phyloP scores from a whole-genome alignment of 2,888 invertebrate species.

The Coecobrya sp. region DNA sequence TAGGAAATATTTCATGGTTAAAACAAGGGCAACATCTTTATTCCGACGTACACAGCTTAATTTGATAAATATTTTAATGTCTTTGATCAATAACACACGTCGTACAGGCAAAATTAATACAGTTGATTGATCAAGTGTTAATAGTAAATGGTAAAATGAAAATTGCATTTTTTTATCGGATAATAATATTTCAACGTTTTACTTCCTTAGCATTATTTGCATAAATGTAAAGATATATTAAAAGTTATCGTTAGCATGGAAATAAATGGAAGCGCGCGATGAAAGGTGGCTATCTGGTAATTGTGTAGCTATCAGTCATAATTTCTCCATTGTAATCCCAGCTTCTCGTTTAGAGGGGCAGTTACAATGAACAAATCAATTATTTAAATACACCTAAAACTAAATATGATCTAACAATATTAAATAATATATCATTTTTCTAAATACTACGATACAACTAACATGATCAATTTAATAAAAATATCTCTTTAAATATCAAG shows the following conservation, averaged over 20 bases:
- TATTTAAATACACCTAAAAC: neutral
- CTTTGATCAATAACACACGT: neutral
- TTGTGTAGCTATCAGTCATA: conserved; percentile 31
- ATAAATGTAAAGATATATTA: neutral
- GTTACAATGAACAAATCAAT: conserved; percentile 6
- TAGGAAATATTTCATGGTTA: no score
- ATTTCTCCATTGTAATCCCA: neutral
- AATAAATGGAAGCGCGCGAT: conserved; percentile 21
- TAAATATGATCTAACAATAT: neutral
- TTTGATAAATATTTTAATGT: conserved; percentile 19
- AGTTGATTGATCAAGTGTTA: conserved; percentile 13
- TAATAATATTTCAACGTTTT: conserved; percentile 14
- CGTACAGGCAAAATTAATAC: neutral
- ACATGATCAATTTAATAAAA: neutral
- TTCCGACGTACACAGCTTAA: neutral
- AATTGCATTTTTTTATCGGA: neutral
- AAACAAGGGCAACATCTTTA: neutral
- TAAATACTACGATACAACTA: neutral
- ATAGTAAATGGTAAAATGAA: conserved; percentile 4
- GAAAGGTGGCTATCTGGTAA: conserved; percentile 29
- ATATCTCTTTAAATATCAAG: conserved; percentile 1
- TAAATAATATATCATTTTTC: conserved; percentile 4
- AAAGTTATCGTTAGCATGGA: conserved; percentile 13
- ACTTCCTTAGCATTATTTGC: conserved; percentile 23
- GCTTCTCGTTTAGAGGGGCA: neutral